A percentile compares a stretch with the other conserved stretches of the same genome.
Evolutionary conservation across 2,888 invertebrate genomes (phyloP).

Genomic region (Tetropium fuscum): DNA sequence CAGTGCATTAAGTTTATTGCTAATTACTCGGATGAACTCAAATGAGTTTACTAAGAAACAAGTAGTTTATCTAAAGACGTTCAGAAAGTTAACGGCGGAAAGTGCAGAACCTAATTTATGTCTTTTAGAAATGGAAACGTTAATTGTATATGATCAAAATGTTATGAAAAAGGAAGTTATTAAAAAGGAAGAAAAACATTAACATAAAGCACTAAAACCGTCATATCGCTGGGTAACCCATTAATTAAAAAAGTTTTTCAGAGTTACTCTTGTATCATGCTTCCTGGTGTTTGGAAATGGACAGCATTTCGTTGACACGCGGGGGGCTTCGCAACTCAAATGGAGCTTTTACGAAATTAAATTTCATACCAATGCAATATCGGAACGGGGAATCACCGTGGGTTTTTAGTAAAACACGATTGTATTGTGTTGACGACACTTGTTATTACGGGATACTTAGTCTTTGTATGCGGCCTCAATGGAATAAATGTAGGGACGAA

Average conservation of each 20-base stretch:
- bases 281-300: slow-evolving; percentile 17
- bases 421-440: not conserved
- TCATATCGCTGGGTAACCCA: slow-evolving; percentile 10
- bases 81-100: too few relatives aligned
- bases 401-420: slow-evolving; percentile 6
- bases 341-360: slow-evolving; percentile 16
- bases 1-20: too few relatives aligned
- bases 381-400: slow-evolving; percentile 3
- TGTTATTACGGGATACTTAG: not conserved
- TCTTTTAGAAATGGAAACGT: too few relatives aligned
- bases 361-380: slow-evolving; percentile 6
- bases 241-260: slow-evolving; percentile 18
- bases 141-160: too few relatives aligned
- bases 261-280: slow-evolving; percentile 1
- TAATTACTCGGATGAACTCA: too few relatives aligned
- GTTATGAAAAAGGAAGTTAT: too few relatives aligned
- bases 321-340: slow-evolving; percentile 15
- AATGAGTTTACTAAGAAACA: too few relatives aligned
- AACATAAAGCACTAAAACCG: slow-evolving; percentile 6
- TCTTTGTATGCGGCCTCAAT: not conserved
- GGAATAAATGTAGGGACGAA: not conserved
- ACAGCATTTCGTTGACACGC: slow-evolving; percentile 15
- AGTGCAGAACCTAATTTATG: too few relatives aligned
- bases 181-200: too few relatives aligned
- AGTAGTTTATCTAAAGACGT: too few relatives aligned